Base-by-base conservation (phyloP, 2,113 vertebrate species). In the Climacteris rufus region DNA sequence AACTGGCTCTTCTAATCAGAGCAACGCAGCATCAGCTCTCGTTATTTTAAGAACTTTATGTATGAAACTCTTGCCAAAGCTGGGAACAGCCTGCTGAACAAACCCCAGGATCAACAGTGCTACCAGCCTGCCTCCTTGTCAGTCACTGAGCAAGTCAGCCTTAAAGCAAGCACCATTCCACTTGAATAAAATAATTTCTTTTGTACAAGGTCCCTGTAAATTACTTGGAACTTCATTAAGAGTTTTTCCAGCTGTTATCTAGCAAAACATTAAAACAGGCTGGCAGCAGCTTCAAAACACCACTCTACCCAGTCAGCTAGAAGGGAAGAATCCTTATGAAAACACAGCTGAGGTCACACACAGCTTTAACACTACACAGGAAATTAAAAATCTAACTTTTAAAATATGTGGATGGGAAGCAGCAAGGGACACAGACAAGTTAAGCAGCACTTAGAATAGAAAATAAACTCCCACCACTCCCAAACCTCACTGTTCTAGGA, bases 261-360 rank as follows among this genome's bases (percentile, higher is more conserved):
- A 75, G 68, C 35, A 85, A 86, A 54, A 80, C 18, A 78, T 81
- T 65, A 82, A 90, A 92, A 84, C 64, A 80, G 69, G 45, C 50
- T 92, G 91, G 78, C 90, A 93, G 57, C 40, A 92, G 61, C 71
- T 95, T 91, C 87, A 90, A 94, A 96, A 92, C 33, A 54, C n/a
- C 93, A 25, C 54, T 72, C 83, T 93, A 87, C 66, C 59, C 66
- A 80, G 60, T 44, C 83, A 83, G 85, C 90, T 79, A 90, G 64
- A 88, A 87, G 88, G 81, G 66, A 94, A 69, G 91, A 97, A 96
- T 95, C 56, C 94, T 97, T 97, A 88, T 23, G 88, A 97, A 97
- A 97, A 96, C 91, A 97, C 83, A 94, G 89, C 94, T 75, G 83
- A 93, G 91, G 90, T 4, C 81, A 81, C 71, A 89, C 74, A 56